Percentiles rank a stretch among this genome's conserved stretches.
These are phyloP conservation scores for Madoqua kirkii DNA, from an alignment of 2,113 vertebrate species.

Conservation along the genomic window DNA sequence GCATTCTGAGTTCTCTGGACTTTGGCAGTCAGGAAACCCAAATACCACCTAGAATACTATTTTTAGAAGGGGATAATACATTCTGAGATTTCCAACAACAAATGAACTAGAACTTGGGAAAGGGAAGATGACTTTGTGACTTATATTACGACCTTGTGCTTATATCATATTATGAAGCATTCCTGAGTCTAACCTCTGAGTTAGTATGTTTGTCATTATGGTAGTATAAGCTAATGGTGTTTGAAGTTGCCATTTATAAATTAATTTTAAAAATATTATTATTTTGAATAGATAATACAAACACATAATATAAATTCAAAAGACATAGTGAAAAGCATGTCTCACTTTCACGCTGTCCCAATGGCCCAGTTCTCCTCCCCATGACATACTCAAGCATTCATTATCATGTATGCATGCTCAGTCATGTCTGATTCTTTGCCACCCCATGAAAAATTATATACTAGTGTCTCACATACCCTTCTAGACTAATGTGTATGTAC, in stretches of 20 bases:
- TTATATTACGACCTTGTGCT: neutral
- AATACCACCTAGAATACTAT: neutral
- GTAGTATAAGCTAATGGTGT: neutral
- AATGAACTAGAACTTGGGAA: slow-evolving; percentile 21
- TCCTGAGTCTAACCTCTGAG: neutral
- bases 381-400: neutral
- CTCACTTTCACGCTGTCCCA: neutral
- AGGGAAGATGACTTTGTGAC: neutral
- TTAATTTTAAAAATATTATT: neutral
- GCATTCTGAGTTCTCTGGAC: neutral
- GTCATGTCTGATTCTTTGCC: neutral
- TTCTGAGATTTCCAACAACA: slow-evolving; percentile 34
- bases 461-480: neutral
- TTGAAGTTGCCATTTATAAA: neutral
- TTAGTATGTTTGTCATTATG: slow-evolving; percentile 30
- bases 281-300: slow-evolving; percentile 14
- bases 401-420: neutral
- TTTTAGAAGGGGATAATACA: slow-evolving; percentile 21
- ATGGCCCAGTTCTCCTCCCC: neutral
- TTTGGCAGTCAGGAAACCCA: slow-evolving; percentile 28
- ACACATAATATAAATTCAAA: neutral
- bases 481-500: neutral
- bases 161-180: slow-evolving; percentile 6
- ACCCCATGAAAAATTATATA: neutral
- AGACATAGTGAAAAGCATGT: neutral